phyloP scores from a whole-genome alignment of 2,888 invertebrate species.

The Ornithoptera alexandrae region DNA sequence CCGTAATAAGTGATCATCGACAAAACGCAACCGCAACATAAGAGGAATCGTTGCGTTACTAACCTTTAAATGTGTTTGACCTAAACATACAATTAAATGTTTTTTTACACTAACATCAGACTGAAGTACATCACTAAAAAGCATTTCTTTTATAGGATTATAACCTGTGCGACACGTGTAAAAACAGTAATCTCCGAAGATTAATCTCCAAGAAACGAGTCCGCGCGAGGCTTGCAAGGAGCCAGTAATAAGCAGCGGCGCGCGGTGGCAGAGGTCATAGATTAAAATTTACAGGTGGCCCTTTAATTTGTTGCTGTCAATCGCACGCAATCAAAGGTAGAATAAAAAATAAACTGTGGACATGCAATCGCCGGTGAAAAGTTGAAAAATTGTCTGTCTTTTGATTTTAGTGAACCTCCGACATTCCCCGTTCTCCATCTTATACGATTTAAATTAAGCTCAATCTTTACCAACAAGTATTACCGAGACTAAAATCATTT shows the following conservation, averaged over 20 bases:
- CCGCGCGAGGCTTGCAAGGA: conserved; percentile 10
- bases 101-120: too few relatives aligned
- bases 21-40: background rate
- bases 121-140: conserved; percentile 13
- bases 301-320: conserved; percentile 30
- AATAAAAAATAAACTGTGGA: conserved; percentile 20
- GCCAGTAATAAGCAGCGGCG: conserved; percentile 24
- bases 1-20: background rate
- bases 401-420: conserved; percentile 19
- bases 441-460: conserved; percentile 10
- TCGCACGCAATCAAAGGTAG: conserved; percentile 9
- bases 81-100: too few relatives aligned
- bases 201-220: conserved; percentile 26
- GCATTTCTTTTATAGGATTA: conserved; percentile 23
- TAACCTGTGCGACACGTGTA: conserved; percentile 25
- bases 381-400: conserved; percentile 25
- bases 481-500: too few relatives aligned
- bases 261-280: conserved; percentile 27
- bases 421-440: conserved; percentile 11
- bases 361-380: conserved; percentile 22
- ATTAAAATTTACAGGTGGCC: conserved; percentile 31
- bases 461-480: background rate
- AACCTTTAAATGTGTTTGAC: too few relatives aligned
- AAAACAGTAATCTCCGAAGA: conserved; percentile 25
- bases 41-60: too few relatives aligned